A percentile compares a stretch with the other conserved stretches of the same genome.
These are phyloP conservation scores for Drosophila micromelanica DNA, from an alignment of 1,140 invertebrate species.

Conservation along the genomic window DNA sequence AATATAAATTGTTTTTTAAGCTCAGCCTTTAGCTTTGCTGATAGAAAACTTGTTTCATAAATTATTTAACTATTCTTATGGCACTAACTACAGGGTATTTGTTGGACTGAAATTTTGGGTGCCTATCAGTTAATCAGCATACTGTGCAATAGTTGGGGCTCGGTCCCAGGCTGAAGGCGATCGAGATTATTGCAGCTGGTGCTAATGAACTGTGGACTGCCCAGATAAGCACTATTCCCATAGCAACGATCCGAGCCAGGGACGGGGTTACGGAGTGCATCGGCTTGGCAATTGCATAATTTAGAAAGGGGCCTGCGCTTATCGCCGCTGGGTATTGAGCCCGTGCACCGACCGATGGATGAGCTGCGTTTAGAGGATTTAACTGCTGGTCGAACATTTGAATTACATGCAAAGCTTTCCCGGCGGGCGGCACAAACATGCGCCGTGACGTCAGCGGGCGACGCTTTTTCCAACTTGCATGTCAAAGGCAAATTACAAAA, in stretches of 20 bases:
- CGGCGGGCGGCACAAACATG: neutral
- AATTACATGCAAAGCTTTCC: conserved; percentile 29
- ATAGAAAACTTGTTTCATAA: too few species aligned
- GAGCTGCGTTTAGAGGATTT: too few species aligned
- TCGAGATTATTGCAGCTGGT: conserved; percentile 7
- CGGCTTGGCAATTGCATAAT: conserved; percentile 37
- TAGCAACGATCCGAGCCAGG: neutral
- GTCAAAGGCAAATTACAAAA: conserved; percentile 72
- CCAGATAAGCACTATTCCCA: conserved; percentile 2
- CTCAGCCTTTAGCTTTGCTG: too few species aligned
- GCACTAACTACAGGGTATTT: too few species aligned
- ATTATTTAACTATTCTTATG: too few species aligned
- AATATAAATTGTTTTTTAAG: too few species aligned
- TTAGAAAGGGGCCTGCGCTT: conserved; percentile 19
- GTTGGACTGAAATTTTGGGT: too few species aligned
- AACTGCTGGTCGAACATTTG: conserved; percentile 1
- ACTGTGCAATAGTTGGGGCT: too few species aligned
- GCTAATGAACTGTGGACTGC: conserved; percentile 16
- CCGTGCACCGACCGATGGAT: neutral
- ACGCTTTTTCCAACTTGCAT: conserved; percentile 54
- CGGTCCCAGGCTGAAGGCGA: neutral
- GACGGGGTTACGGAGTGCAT: neutral
- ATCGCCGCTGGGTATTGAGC: conserved; percentile 43
- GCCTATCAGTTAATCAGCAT: too few species aligned
- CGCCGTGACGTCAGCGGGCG: conserved; percentile 52